Evolutionary conservation across 2,888 invertebrate genomes (phyloP), one percentile per base, ranked within the genome.

Genomic region (Aphodius granarius): DNA sequence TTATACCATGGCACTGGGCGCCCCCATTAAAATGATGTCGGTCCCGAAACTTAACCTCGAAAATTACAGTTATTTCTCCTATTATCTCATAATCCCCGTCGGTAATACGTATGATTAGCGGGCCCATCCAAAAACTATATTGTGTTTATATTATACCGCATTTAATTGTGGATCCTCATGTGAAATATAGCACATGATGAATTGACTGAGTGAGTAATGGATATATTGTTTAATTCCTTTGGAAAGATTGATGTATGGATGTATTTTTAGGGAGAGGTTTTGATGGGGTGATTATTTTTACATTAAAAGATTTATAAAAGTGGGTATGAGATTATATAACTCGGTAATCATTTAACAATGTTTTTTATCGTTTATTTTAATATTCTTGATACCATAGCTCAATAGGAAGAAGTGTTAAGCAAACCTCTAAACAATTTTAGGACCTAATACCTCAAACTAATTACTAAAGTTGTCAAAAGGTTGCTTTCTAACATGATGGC

Each of bases 1-100:
- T 83, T 82, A 81, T 82, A 81, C 78, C 78, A 76, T 78, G n/a
- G n/a, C n/a, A 80, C 78, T 77, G 80, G 68, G 72, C 68, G 71
- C 77, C 76, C 43, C 43, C 43, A 43, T 43, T 43, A 43, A 43
- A 43, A 43, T 43, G 43, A 43, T 43, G 43, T 43, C 43, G 9
- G 43, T 43, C 43, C 43, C 9, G 13, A 43, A 77, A 77, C 75
- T 76, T 75, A 75, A 75, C 71, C 72, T 68, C 66, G 76, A 76
- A 76, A 76, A 78, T 78, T 77, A 78, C 78, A 65, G 78, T 78
- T 72, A 78, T 78, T 78, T 77, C 20, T 65, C 62, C 74, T 73
- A 78, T 78, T 78, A 78, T 77, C 77, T 77, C 73, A 75, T 77
- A 78, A 77, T 78, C 78, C 66, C 71, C 73, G 70, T 66, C 64